phyloP scores from a whole-genome alignment of 2,797 vertebrate species.

The Sandelia bainsii region DNA sequence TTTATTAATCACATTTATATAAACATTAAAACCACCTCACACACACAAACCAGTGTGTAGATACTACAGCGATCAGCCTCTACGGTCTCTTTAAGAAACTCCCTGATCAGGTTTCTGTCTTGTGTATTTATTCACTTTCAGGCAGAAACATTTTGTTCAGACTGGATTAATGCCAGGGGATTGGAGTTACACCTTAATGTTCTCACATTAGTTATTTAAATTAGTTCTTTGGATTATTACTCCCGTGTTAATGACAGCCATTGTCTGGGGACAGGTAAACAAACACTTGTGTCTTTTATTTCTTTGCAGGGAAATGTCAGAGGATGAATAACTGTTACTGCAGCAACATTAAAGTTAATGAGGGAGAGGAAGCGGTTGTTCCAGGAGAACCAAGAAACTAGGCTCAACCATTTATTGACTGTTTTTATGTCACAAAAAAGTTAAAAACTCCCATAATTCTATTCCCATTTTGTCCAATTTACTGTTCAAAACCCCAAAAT shows the following conservation, averaged over 20 bases:
- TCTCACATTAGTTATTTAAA: background rate
- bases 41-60: too few relatives aligned
- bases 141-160: background rate
- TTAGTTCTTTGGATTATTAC: background rate
- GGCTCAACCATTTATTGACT: too few relatives aligned
- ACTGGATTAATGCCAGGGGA: background rate
- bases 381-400: background rate
- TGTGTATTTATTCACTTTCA: background rate
- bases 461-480: too few relatives aligned
- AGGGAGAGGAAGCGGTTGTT: slow-evolving; percentile 2
- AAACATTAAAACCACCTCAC: background rate
- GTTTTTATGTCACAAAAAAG: background rate
- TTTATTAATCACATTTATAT: too few relatives aligned
- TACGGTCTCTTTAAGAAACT: background rate
- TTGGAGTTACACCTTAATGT: background rate
- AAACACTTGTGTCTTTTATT: background rate
- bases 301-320: background rate
- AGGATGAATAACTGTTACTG: slow-evolving; percentile 28
- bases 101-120: background rate
- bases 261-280: slow-evolving; percentile 25
- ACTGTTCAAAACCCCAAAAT: too few relatives aligned
- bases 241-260: slow-evolving; percentile 4
- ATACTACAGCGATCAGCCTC: too few relatives aligned
- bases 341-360: slow-evolving; percentile 38
- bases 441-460: too few relatives aligned